These are phyloP conservation scores for Heterotis niloticus DNA, from an alignment of 2,113 vertebrate genomes.

Conservation along the genomic window DNA sequence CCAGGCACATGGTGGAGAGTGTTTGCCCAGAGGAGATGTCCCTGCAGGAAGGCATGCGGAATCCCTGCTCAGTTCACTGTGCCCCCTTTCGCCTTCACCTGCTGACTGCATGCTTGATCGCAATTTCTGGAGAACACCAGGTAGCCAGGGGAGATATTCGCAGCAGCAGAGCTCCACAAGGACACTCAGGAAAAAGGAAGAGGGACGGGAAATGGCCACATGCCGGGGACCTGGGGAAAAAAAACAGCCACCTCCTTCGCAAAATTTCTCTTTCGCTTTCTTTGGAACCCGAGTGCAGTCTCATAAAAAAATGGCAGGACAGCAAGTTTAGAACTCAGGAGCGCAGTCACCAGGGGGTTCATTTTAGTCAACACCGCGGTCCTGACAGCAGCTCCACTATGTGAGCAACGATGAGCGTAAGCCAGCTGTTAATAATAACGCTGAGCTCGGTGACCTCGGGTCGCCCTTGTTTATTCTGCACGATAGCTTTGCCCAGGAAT, in stretches of 20 bases:
- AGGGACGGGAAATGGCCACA: slow-evolving; percentile 28
- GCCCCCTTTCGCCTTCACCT: not conserved
- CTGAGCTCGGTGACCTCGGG: not conserved
- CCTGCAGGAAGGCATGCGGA: not conserved
- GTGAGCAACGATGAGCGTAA: not conserved
- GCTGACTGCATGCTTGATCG: not conserved
- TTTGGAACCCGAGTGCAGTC: not conserved
- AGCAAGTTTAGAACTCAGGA: not conserved
- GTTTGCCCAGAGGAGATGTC: not conserved
- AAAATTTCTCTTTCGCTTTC: slow-evolving; percentile 16
- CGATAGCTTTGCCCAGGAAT: not conserved
- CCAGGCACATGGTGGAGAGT: not conserved
- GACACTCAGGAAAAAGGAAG: slow-evolving; percentile 53
- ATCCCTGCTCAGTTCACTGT: not conserved
- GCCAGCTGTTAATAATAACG: not conserved
- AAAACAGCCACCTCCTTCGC: slow-evolving; percentile 31
- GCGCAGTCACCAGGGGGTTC: not conserved
- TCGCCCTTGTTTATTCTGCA: not conserved
- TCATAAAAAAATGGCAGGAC: not conserved
- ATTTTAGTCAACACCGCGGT: not conserved
- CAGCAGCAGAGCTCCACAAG: slow-evolving; percentile 49
- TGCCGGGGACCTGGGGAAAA: not conserved
- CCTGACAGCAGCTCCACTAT: not conserved
- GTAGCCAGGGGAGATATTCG: slow-evolving; percentile 55
- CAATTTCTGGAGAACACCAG: slow-evolving; percentile 54